These are phyloP conservation scores for Apodemia mormo DNA, from an alignment of 2,888 invertebrate genomes.

Conservation along the genomic window DNA sequence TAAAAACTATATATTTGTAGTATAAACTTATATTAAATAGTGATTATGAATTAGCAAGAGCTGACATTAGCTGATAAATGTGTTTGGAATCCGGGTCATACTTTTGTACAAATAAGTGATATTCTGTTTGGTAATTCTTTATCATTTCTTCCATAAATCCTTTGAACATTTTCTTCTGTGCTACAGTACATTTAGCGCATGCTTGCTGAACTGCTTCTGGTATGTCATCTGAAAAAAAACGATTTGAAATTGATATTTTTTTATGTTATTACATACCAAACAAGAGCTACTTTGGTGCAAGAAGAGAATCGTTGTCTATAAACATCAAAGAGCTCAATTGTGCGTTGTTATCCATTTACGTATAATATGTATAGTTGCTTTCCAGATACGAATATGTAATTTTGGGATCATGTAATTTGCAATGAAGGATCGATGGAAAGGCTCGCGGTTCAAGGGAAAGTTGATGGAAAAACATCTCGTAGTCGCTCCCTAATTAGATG, in stretches of 20 bases:
- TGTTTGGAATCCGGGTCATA: constrained; percentile 83
- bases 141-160: constrained; percentile 79
- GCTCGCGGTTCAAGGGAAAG: too few species aligned
- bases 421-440: too few species aligned
- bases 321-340: background rate
- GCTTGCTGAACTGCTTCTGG: constrained; percentile 83
- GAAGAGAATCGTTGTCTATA: background rate
- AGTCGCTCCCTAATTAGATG: too few species aligned
- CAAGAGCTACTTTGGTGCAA: constrained; percentile 11
- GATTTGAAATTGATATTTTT: too few species aligned
- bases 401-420: too few species aligned
- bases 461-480: too few species aligned
- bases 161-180: constrained; percentile 83
- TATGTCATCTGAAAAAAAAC: constrained; percentile 75
- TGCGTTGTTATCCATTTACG: background rate
- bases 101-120: constrained; percentile 70
- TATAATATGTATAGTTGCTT: too few species aligned
- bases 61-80: constrained; percentile 71
- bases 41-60: constrained; percentile 41
- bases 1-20: background rate
- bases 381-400: too few species aligned
- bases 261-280: too few species aligned
- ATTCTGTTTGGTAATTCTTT: constrained; percentile 70
- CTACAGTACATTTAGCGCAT: constrained; percentile 84
- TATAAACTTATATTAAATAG: background rate